Percentiles rank a stretch among this genome's conserved stretches.
These are phyloP conservation scores for Delia radicum DNA, from an alignment of 1,140 invertebrate species.

Conservation along the genomic window DNA sequence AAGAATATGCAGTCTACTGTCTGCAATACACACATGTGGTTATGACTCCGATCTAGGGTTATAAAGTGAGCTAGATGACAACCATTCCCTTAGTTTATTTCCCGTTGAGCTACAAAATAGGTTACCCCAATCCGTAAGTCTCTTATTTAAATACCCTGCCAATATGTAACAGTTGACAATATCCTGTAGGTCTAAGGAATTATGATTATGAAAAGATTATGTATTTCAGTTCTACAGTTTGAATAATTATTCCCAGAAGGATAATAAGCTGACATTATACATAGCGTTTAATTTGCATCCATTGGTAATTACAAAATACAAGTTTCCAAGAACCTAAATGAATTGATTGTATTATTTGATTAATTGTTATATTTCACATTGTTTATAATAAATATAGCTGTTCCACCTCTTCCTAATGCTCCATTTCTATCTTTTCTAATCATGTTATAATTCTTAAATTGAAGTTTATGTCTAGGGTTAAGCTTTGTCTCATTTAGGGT, in stretches of 20 bases:
- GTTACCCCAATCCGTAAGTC: not conserved
- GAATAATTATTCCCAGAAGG: not conserved
- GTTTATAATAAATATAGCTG: not conserved
- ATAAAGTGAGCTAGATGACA: not conserved
- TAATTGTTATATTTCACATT: not conserved
- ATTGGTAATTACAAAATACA: constrained; percentile 2
- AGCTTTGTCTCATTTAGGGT: not conserved
- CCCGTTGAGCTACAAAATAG: not conserved
- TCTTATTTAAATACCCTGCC: not conserved
- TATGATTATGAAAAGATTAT: not conserved
- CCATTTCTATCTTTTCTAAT: not conserved
- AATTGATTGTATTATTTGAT: not conserved
- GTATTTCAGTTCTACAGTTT: not conserved
- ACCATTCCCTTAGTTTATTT: not conserved
- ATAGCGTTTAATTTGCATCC: not conserved
- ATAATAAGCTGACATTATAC: constrained; percentile 9
- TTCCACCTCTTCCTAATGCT: not conserved
- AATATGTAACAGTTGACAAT: constrained; percentile 1
- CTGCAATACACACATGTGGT: not conserved
- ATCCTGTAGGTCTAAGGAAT: not conserved
- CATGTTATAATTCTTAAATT: not conserved
- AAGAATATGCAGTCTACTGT: not conserved
- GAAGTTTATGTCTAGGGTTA: not conserved
- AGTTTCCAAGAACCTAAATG: not conserved
- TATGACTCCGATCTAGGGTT: not conserved